A percentile compares a stretch with the other conserved stretches of the same genome.
Conservation (phyloP, 2,797 vertebrate genomes). For the Galaxias olidus region DNA sequence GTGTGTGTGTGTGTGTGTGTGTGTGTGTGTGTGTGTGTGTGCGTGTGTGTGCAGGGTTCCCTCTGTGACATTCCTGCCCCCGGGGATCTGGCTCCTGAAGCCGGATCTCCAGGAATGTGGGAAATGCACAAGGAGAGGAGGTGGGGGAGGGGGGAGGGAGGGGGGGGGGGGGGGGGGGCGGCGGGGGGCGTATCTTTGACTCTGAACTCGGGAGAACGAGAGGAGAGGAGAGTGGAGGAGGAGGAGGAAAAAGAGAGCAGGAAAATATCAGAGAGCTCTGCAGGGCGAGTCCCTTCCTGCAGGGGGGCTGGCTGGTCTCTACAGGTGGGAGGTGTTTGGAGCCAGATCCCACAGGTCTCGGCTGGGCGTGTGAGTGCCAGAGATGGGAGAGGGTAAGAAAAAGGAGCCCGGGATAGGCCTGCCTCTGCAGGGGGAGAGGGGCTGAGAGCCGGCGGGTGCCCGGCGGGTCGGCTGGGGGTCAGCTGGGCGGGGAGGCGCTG, state of each 20-base stretch:
- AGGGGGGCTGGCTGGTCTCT: constrained; percentile 2
- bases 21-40: background rate
- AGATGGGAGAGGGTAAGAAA: background rate
- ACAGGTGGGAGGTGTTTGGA: background rate
- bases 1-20: constrained; percentile 3
- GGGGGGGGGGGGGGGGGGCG: constrained; percentile 27
- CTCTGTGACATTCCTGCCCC: constrained; percentile 74
- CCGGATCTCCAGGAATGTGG: constrained; percentile 74
- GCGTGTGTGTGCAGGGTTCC: constrained; percentile 46
- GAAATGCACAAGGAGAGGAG: constrained; percentile 66
- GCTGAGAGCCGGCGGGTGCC: too few species aligned
- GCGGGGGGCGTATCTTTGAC: constrained; percentile 12
- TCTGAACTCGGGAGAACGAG: constrained; percentile 9
- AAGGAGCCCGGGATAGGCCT: background rate
- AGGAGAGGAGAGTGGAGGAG: background rate
- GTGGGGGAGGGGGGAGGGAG: constrained; percentile 20
- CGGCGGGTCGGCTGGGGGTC: too few species aligned
- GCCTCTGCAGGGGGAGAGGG: too few species aligned
- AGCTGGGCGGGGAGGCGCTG: too few species aligned
- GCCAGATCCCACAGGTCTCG: background rate
- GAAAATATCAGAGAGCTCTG: too few species aligned
- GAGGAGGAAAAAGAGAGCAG: background rate
- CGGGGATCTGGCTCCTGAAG: constrained; percentile 67
- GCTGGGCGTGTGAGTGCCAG: constrained; percentile 1
- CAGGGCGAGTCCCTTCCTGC: too few species aligned